Conservation (phyloP, 92 coral and sea anemone genomes). For the Palythoa caribaeorum region DNA sequence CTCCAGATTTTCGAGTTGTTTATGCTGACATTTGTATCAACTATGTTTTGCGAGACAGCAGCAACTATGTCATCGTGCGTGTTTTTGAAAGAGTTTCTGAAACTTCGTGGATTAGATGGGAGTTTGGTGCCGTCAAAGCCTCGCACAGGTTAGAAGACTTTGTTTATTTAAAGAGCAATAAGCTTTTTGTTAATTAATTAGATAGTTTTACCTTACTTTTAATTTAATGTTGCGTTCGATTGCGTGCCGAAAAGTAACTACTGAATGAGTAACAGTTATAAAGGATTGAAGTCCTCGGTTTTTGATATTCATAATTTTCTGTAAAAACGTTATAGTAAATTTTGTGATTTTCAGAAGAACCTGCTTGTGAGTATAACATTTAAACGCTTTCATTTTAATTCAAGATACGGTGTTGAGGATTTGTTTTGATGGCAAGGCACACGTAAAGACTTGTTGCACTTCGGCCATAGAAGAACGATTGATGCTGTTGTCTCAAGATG, state of each 20-base stretch:
- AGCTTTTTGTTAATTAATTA: neutral
- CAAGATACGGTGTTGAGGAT: neutral
- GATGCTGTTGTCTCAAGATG: neutral
- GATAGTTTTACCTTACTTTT: neutral
- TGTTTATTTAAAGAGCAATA: neutral
- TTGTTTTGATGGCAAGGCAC: neutral
- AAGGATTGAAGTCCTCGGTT: neutral
- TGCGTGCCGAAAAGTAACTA: too few relatives aligned
- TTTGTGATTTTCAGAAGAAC: neutral
- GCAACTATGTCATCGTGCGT: neutral
- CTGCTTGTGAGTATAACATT: neutral
- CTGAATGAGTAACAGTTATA: neutral
- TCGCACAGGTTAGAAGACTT: neutral
- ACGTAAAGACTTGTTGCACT: neutral
- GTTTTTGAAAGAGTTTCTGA: neutral
- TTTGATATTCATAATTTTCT: neutral
- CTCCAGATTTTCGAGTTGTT: neutral
- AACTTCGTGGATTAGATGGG: conserved; percentile 4
- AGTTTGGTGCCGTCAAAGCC: conserved; percentile 3
- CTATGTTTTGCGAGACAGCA: neutral
- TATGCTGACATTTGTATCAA: neutral
- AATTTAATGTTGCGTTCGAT: neutral
- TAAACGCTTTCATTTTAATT: neutral
- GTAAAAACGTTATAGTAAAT: too few relatives aligned
- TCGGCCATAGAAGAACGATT: neutral